Base-by-base conservation (phyloP, 2,113 vertebrate genomes). In the Gallinago undulata region DNA sequence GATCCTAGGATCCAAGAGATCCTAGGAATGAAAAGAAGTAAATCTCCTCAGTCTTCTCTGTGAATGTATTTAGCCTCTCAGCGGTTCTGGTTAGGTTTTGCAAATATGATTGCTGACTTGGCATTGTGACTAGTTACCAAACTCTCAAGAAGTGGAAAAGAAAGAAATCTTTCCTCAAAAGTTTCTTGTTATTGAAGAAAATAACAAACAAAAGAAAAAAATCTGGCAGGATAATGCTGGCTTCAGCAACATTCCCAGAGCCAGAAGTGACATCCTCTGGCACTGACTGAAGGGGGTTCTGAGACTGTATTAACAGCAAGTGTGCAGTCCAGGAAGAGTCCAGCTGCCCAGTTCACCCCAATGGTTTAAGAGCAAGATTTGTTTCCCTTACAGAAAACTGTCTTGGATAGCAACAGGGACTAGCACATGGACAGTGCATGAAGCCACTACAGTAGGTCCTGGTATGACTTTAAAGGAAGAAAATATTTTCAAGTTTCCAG, bases 141-240 rank as follows among this genome's bases (percentile, higher is more conserved):
- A 53, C 6, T 90, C 30, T 50, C 28, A 63, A 83, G 30, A 23
- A 93, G 5, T 12, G 10, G 41, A 88, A 85, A 95, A 83, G 37
- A 80, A 76, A 53, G 14, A 78, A 90, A 63, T 2, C 9, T 87
- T 90, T 77, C 87, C 56, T 47, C 63, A 41, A 47, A 95, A 53
- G 4, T 59, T 73, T 75, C 19, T 76, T 86, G n/a, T 56, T 59
- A 45, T 30, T 89, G 64, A 37, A 69, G 53, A 93, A 94, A 95
- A 78, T 55, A 76, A 56, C 19, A 75, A 81, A n/a, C 11, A 43
- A 87, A 92, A 76, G 9, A 57, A 79, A 70, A n/a, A 88, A 53
- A 74, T 39, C 23, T 75, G 19, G 14, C 14, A 72, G 33, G 18
- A 50, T 57, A 84, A 64, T 1, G 1, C 31, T 62, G 51, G 18